These are phyloP conservation scores for Brassicogethes aeneus DNA, from an alignment of 2,888 invertebrate species.

Conservation along the genomic window DNA sequence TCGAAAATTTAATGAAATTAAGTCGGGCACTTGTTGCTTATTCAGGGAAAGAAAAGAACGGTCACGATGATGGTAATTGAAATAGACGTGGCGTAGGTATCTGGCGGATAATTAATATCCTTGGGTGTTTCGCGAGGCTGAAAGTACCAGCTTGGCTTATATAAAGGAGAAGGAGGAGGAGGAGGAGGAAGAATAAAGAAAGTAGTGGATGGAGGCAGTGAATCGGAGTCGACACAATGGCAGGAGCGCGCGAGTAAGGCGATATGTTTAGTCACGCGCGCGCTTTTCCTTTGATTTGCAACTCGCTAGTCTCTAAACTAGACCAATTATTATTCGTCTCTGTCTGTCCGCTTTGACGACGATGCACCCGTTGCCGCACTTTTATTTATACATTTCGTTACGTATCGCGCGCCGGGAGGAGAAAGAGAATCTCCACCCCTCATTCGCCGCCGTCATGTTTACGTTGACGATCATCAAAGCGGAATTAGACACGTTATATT, in stretches of 20 bases:
- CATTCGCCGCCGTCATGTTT: background rate
- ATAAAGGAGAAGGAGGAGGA: too few species aligned
- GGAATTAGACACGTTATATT: slow-evolving; percentile 26
- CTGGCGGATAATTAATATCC: slow-evolving; percentile 29
- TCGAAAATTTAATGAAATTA: too few species aligned
- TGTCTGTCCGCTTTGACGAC: slow-evolving; percentile 36
- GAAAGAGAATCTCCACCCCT: slow-evolving; percentile 18
- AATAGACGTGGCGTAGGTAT: slow-evolving; percentile 32
- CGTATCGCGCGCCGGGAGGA: slow-evolving; percentile 21
- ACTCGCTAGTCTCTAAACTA: slow-evolving; percentile 34
- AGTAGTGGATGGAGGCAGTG: background rate
- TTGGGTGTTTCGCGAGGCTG: slow-evolving; percentile 27
- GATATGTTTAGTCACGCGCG: slow-evolving; percentile 40
- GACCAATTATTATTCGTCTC: slow-evolving; percentile 36
- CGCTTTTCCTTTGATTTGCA: slow-evolving; percentile 37
- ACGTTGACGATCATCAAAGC: slow-evolving; percentile 22
- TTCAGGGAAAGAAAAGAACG: too few species aligned
- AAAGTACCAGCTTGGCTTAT: slow-evolving; percentile 12
- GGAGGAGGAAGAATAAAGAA: too few species aligned
- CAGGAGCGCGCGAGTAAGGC: slow-evolving; percentile 28
- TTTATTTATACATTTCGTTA: slow-evolving; percentile 36
- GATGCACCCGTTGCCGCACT: slow-evolving; percentile 25
- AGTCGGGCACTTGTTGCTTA: too few species aligned
- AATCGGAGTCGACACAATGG: slow-evolving; percentile 7
- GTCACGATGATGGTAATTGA: slow-evolving; percentile 36